Conservation (phyloP, 2,797 vertebrate genomes). For the Potorous gilbertii region DNA sequence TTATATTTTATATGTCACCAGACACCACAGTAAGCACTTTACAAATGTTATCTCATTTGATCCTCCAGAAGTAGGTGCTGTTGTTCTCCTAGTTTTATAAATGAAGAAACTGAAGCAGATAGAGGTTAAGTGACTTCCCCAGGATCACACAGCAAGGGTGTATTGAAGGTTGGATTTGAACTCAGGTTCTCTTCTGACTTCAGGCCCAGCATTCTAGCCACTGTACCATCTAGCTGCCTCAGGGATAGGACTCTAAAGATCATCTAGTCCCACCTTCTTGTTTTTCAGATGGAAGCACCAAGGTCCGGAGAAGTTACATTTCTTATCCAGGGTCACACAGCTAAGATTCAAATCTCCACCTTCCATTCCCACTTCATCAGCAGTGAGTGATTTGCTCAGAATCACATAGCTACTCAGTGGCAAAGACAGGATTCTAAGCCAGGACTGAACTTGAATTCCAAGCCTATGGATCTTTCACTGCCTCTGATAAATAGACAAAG, state of each 20-base stretch:
- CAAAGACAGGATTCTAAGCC: not conserved
- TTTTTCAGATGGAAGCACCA: not conserved
- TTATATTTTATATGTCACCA: not conserved
- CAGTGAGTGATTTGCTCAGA: not conserved
- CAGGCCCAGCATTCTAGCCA: not conserved
- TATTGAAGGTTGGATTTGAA: slow-evolving; percentile 2
- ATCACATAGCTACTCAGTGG: not conserved
- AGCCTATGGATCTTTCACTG: not conserved
- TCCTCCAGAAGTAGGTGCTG: not conserved
- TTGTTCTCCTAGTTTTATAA: not conserved
- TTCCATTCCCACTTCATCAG: not conserved
- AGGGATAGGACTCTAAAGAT: not conserved
- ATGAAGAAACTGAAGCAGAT: not conserved
- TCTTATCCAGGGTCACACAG: not conserved
- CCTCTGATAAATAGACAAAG: not conserved
- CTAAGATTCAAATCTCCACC: not conserved
- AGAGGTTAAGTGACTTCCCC: not conserved
- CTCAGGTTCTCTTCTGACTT: not conserved
- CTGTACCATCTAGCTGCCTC: not conserved
- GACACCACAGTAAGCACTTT: not conserved
- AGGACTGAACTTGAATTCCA: not conserved
- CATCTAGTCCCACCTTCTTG: not conserved
- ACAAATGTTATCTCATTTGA: not conserved
- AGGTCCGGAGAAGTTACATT: not conserved
- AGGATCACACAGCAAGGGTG: no score